Evolutionary conservation across 2,797 vertebrate genomes (phyloP).

Genomic region (Bradypodion ventrale): DNA sequence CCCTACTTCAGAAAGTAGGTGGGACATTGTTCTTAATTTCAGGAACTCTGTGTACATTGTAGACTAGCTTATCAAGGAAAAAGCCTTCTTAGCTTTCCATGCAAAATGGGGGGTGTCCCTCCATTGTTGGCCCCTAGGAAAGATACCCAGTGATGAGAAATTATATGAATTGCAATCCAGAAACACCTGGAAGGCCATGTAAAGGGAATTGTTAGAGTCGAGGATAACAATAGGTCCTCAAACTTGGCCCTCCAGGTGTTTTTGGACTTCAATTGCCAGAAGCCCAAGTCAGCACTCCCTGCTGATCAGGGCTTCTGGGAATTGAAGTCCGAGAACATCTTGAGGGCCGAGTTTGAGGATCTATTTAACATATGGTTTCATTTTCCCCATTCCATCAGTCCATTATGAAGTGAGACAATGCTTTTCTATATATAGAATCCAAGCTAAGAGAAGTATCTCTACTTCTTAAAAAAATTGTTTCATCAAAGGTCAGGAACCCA

Average conservation of each 20-base stretch:
- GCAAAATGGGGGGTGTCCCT: too few relatives aligned
- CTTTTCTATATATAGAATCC: neutral
- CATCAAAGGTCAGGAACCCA: neutral
- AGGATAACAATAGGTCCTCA: too few relatives aligned
- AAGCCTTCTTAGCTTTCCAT: neutral
- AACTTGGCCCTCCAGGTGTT: too few relatives aligned
- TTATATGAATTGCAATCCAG: too few relatives aligned
- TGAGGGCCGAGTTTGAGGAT: too few relatives aligned
- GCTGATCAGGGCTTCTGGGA: too few relatives aligned
- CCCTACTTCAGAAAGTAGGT: neutral
- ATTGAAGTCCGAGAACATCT: too few relatives aligned
- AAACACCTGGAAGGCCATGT: neutral
- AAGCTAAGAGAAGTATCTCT: neutral
- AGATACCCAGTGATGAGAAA: too few relatives aligned
- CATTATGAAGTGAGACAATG: neutral
- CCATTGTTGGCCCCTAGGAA: too few relatives aligned
- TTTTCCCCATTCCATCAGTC: neutral
- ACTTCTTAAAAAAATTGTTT: neutral
- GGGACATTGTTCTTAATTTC: neutral
- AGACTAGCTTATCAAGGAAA: neutral
- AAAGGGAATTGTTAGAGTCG: neutral
- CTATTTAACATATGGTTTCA: neutral
- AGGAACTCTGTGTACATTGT: neutral
- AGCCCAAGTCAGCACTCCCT: too few relatives aligned
- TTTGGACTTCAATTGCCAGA: too few relatives aligned